Evolutionary conservation across 2,113 vertebrate genomes (phyloP), one percentile per base, ranked within the genome.

Genomic region (Melanerpes aurifrons): DNA sequence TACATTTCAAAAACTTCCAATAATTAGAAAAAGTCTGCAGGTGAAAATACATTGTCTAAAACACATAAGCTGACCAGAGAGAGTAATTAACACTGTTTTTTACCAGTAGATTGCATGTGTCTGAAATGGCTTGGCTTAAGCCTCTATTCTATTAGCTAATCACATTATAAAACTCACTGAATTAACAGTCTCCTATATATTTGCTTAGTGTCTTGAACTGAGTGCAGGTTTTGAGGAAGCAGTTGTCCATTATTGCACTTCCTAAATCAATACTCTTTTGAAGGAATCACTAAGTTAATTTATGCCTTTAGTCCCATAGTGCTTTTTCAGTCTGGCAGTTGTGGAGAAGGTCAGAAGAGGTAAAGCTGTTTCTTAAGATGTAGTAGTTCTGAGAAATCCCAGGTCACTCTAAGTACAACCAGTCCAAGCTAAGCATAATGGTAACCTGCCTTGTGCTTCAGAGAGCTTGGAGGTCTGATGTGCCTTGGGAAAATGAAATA

Each of bases 241-340:
- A 82, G 54, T 50, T 93, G 80, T 50, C 78, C 74, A 35, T 68
- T 13, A 18, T 29, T 88, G 25, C 19, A 12, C 21, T 94, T 93
- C 90, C 89, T 68, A 56, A 86, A 95, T 94, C 68, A 21, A 80
- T 88, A 84, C 54, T 47, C 66, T 35, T 96, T 94, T 84, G 37
- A 96, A 89, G 31, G 79, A 96, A 86, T 73, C 71, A 62, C 77
- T 57, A 73, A 92, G 61, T 86, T 96, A 96, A 95, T 96, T 89
- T 91, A 85, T 87, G 68, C 53, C 90, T 83, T 93, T 74, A 74
- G 70, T 94, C 67, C 86, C 11, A 15, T n/a, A 35, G 31, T 58
- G 67, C 45, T 95, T 29, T 16, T 72, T 56, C 58, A 74, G 61
- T 74, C 73, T 95, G 96, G 82, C 93, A 96, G 84, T 71, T 62